Percentiles rank a stretch among this genome's conserved stretches.
These are phyloP conservation scores for Aphodius granarius DNA, from an alignment of 2,888 invertebrate species.

Conservation along the genomic window DNA sequence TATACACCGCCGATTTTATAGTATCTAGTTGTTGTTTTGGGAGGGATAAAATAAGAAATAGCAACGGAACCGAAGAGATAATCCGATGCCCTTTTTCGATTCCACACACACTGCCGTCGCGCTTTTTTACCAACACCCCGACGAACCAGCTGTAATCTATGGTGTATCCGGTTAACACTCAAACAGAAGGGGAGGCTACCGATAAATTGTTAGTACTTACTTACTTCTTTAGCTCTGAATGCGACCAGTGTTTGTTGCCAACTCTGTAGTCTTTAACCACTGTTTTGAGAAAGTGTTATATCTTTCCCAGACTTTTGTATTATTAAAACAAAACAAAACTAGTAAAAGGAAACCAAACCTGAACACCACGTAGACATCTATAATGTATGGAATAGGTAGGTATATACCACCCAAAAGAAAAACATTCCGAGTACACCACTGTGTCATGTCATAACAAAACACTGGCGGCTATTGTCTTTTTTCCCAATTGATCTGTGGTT, in stretches of 20 bases:
- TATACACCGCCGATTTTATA: constrained; percentile 44
- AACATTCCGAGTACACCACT: not conserved
- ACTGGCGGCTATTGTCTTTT: not conserved
- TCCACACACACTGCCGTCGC: constrained; percentile 10
- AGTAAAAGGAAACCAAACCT: not conserved
- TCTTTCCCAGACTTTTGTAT: not conserved
- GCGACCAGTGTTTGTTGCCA: too few relatives aligned
- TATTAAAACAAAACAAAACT: not conserved
- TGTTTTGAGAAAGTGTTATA: too few relatives aligned
- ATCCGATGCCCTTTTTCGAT: constrained; percentile 32
- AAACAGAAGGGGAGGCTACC: not conserved
- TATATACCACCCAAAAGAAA: not conserved
- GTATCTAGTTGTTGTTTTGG: constrained; percentile 48
- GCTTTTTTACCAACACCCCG: not conserved
- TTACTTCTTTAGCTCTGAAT: too few relatives aligned
- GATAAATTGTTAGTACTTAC: not conserved
- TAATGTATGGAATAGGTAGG: not conserved
- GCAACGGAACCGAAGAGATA: constrained; percentile 17
- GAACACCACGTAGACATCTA: too few relatives aligned
- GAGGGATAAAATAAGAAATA: constrained; percentile 51
- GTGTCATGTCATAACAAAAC: not conserved
- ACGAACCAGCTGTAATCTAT: not conserved
- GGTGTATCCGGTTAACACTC: not conserved
- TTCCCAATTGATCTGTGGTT: not conserved
- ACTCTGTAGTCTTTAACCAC: too few relatives aligned